phyloP scores from a whole-genome alignment of 2,888 invertebrate species.

The Cephus spinipes region DNA sequence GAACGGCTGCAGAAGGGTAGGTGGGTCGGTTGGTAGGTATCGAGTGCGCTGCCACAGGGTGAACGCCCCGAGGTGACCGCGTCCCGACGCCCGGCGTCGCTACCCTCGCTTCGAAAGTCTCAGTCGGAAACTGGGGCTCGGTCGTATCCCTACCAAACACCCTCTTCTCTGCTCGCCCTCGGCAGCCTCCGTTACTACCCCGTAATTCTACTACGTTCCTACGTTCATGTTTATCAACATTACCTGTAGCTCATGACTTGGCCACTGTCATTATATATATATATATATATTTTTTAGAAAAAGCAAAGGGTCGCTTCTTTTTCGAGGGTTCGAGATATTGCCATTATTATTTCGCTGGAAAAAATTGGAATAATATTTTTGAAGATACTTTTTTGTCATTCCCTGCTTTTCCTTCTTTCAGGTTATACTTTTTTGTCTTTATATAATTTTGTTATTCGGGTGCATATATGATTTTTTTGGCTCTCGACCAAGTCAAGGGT shows the following conservation, averaged over 20 bases:
- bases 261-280: neutral
- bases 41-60: conserved; percentile 52
- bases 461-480: too few relatives aligned
- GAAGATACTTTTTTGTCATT: too few relatives aligned
- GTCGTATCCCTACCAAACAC: conserved; percentile 18
- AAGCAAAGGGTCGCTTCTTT: neutral
- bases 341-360: neutral
- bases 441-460: too few relatives aligned
- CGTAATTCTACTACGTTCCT: conserved; percentile 11
- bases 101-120: conserved; percentile 26
- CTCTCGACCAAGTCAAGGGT: too few relatives aligned
- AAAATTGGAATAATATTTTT: too few relatives aligned
- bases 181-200: neutral
- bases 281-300: neutral
- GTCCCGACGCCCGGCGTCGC: conserved; percentile 42
- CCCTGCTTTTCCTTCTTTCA: too few relatives aligned
- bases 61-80: conserved; percentile 56
- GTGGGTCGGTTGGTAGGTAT: conserved; percentile 33
- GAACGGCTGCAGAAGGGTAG: conserved; percentile 21
- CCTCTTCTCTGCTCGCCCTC: neutral
- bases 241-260: neutral
- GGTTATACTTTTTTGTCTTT: too few relatives aligned
- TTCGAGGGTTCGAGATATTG: neutral
- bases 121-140: conserved; percentile 45
- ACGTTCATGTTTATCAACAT: conserved; percentile 11